Evolutionary conservation across 1,140 invertebrate species (phyloP), one percentile per base, ranked within the genome.

Genomic region (Catajapyx aquilonaris): DNA sequence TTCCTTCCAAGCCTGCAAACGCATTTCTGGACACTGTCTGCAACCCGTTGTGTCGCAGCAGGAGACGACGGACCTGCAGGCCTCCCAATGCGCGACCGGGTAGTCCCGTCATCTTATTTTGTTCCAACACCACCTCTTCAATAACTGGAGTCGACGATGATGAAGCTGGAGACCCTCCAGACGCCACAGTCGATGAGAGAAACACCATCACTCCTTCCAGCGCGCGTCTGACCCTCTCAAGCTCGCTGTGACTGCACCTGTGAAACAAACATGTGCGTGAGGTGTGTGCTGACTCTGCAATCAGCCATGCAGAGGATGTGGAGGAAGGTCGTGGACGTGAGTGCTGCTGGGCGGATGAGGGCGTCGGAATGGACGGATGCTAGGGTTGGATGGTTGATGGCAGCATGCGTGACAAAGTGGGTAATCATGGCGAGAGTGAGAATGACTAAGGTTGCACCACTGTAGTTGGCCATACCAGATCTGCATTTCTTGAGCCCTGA

Each of bases 241-340:
- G 57, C 45, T 84, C 80, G 58, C 78, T 81, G 54, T 84, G 79
- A 25, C 79, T 81, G 51, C 81, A 86, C 81, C 81, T 85, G 47
- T 35, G 57, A 57, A 46, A 43, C 17, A 30, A 32, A 4, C 28
- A 35, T 15, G 7, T 31, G 18, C 18, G 18, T 5, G 30, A 15
- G 18, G 7, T 9, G 18, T 36, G 11, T 17, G 11, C 7, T 11
- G 35, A 36, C 46, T 42, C 34, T 47, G 37, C n/a, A 37, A n/a
- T n/a, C n/a, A n/a, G n/a, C n/a, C n/a, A n/a, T n/a, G n/a, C n/a
- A n/a, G n/a, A n/a, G n/a, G n/a, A n/a, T n/a, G n/a, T n/a, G n/a
- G n/a, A n/a, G n/a, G n/a, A n/a, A n/a, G n/a, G n/a, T n/a, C n/a
- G n/a, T n/a, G n/a, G n/a, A n/a, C n/a, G n/a, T n/a, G n/a, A n/a